Conservation (phyloP, 2,888 invertebrate species). For the Euclidia mi region DNA sequence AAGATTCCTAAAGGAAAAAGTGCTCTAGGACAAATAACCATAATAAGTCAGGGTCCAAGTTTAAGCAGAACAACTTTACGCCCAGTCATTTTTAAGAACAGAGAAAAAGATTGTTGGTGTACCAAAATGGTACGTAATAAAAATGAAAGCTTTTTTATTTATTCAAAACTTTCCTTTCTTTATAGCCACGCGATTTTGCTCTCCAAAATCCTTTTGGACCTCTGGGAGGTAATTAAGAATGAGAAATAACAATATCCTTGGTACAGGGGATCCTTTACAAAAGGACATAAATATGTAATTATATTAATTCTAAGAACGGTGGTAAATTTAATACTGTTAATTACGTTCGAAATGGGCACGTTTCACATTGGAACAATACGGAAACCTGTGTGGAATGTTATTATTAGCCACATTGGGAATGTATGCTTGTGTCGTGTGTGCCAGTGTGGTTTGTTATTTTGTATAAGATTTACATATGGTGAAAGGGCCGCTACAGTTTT, state of each 20-base stretch:
- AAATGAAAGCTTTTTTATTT: conserved; percentile 58
- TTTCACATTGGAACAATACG: conserved; percentile 31
- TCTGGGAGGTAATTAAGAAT: conserved; percentile 54
- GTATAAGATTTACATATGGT: conserved; percentile 27
- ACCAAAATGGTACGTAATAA: conserved; percentile 54
- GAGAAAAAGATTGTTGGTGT: conserved; percentile 34
- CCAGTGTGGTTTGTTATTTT: conserved; percentile 17
- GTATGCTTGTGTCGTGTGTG: conserved; percentile 11
- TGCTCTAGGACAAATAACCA: conserved; percentile 25
- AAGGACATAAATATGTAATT: conserved; percentile 51
- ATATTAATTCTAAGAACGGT: conserved; percentile 47
- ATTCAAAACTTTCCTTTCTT: conserved; percentile 55
- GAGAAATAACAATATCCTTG: conserved; percentile 53
- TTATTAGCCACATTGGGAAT: conserved; percentile 36
- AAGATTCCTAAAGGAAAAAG: conserved; percentile 6
- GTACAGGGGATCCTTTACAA: conserved; percentile 35
- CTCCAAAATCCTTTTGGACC: conserved; percentile 58
- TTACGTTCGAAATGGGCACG: conserved; percentile 31
- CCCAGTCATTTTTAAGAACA: conserved; percentile 43
- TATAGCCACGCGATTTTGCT: conserved; percentile 50
- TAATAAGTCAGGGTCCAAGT: conserved; percentile 35
- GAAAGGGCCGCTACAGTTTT: conserved; percentile 8
- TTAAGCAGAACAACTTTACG: conserved; percentile 39
- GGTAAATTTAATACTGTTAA: conserved; percentile 54
- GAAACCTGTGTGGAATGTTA: conserved; percentile 29